phyloP scores from a whole-genome alignment of 2,888 invertebrate genomes.

The Hydrotaea cyrtoneurina region DNA sequence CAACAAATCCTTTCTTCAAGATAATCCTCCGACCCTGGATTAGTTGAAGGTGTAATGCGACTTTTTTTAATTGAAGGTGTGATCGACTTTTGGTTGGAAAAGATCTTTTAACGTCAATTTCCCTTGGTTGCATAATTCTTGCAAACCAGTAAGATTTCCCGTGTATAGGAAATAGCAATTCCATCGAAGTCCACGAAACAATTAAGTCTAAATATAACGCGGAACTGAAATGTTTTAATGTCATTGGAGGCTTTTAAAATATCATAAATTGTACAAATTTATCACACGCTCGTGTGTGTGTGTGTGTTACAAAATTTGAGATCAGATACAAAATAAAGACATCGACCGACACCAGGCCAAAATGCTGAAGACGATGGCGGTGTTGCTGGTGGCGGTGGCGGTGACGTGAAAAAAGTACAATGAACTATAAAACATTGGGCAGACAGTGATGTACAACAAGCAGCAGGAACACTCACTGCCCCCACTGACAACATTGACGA shows the following conservation, averaged over 20 bases:
- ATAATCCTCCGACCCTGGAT: too few species aligned
- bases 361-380: neutral
- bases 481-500: slow-evolving; percentile 52
- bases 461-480: neutral
- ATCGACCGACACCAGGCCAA: neutral
- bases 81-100: too few species aligned
- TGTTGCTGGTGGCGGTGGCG: neutral
- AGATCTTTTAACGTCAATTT: too few species aligned
- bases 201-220: neutral
- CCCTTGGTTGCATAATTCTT: too few species aligned
- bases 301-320: neutral
- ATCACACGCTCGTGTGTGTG: neutral
- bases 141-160: too few species aligned
- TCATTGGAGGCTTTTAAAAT: neutral
- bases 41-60: too few species aligned
- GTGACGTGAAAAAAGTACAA: slow-evolving; percentile 51
- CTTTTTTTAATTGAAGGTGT: too few species aligned
- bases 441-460: neutral
- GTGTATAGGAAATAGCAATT: too few species aligned
- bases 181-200: too few species aligned
- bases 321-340: neutral
- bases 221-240: neutral
- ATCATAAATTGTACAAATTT: slow-evolving; percentile 7
- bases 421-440: slow-evolving; percentile 51
- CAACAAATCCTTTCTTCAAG: too few species aligned